These are phyloP conservation scores for Fragum fragum DNA, from an alignment of 2,888 invertebrate genomes.

Conservation along the genomic window DNA sequence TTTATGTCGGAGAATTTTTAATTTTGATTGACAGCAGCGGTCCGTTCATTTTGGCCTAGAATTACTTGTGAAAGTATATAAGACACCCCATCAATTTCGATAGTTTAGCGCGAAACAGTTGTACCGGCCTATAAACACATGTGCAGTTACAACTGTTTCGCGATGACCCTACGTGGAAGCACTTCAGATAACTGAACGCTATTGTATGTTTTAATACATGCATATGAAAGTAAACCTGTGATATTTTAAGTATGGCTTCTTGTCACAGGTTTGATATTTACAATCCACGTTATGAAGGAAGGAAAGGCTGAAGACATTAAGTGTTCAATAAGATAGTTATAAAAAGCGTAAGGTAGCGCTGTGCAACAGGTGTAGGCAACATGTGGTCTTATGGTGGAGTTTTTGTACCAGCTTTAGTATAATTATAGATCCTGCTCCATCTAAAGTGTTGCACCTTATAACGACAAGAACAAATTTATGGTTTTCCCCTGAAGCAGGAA, in stretches of 20 bases:
- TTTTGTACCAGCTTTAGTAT: background rate
- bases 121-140: too few relatives aligned
- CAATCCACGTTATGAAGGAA: background rate
- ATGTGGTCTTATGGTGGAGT: background rate
- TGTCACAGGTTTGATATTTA: background rate
- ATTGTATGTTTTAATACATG: too few relatives aligned
- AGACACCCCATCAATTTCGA: too few relatives aligned
- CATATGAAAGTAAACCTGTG: background rate
- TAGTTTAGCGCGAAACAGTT: too few relatives aligned
- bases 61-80: too few relatives aligned
- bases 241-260: background rate
- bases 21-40: too few relatives aligned
- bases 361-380: constrained; percentile 15
- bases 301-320: constrained; percentile 2
- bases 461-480: background rate
- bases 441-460: too few relatives aligned
- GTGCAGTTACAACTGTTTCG: too few relatives aligned
- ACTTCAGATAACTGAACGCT: too few relatives aligned
- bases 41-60: too few relatives aligned
- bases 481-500: background rate
- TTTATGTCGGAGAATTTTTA: too few relatives aligned
- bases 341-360: constrained; percentile 11
- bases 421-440: background rate
- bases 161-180: too few relatives aligned
- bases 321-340: background rate